A percentile compares a stretch with the other conserved stretches of the same genome.
These are phyloP conservation scores for Pelvicachromis taeniatus DNA, from an alignment of 2,113 vertebrate genomes.

Conservation along the genomic window DNA sequence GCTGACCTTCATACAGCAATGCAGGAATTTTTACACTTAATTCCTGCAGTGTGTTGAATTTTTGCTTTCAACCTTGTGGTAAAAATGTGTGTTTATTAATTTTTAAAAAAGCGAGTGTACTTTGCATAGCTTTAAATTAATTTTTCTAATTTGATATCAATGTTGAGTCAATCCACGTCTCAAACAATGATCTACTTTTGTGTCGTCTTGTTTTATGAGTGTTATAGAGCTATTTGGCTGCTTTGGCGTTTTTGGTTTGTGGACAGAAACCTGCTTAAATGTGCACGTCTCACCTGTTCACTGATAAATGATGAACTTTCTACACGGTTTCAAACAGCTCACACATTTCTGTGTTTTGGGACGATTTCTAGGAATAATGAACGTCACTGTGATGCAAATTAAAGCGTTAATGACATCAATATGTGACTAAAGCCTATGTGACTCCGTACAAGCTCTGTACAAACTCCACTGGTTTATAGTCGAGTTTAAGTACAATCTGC, in stretches of 20 bases:
- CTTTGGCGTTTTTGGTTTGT: not conserved
- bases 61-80: not conserved
- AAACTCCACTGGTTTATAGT: not conserved
- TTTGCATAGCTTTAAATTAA: accelerated
- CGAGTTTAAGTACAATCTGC: not conserved
- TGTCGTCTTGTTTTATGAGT: not conserved
- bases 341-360: not conserved
- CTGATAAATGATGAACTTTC: not conserved
- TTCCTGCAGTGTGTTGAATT: accelerated
- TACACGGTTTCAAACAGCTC: not conserved
- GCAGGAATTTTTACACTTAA: not conserved
- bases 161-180: accelerated
- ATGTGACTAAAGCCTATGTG: not conserved
- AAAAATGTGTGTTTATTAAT: not conserved
- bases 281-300: not conserved
- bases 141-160: not conserved
- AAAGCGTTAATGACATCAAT: not conserved
- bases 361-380: not conserved
- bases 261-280: not conserved
- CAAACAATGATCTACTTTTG: not conserved
- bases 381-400: not conserved
- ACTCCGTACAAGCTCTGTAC: not conserved
- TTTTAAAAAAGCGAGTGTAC: accelerated
- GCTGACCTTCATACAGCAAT: not conserved
- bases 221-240: not conserved